Conservation (phyloP, 2,888 invertebrate species). For the Operophtera brumata region DNA sequence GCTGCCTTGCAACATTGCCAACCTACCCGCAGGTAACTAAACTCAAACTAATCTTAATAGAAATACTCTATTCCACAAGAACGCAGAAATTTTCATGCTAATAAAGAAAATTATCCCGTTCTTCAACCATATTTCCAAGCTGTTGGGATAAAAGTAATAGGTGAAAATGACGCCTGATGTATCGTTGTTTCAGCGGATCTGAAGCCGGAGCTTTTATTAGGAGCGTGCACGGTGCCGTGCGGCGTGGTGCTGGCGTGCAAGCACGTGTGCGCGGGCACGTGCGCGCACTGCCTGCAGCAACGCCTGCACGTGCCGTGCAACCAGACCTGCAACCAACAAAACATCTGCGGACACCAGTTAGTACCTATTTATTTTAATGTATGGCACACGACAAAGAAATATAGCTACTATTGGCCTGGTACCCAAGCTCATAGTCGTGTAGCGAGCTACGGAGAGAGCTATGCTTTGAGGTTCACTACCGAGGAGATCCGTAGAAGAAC, state of each 20-base stretch:
- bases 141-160: no score
- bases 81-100: no score
- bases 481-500: no score
- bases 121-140: no score
- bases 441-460: no score
- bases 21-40: conserved; percentile 29
- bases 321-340: conserved; percentile 74
- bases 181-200: conserved; percentile 23
- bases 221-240: conserved; percentile 71
- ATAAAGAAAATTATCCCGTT: no score
- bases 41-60: conserved; percentile 67
- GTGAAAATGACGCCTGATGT: no score
- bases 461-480: no score
- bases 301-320: conserved; percentile 81
- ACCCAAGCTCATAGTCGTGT: no score
- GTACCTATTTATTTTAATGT: conserved; percentile 17
- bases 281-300: conserved; percentile 80
- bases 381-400: no score
- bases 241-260: conserved; percentile 61
- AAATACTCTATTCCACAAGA: no score
- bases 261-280: conserved; percentile 78
- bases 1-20: conserved; percentile 59
- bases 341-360: conserved; percentile 83
- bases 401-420: no score
- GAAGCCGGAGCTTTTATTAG: conserved; percentile 41